A percentile compares a stretch with the other conserved stretches of the same genome.
Evolutionary conservation across 2,113 vertebrate genomes (phyloP).

Genomic region (Henicopernis longicauda): DNA sequence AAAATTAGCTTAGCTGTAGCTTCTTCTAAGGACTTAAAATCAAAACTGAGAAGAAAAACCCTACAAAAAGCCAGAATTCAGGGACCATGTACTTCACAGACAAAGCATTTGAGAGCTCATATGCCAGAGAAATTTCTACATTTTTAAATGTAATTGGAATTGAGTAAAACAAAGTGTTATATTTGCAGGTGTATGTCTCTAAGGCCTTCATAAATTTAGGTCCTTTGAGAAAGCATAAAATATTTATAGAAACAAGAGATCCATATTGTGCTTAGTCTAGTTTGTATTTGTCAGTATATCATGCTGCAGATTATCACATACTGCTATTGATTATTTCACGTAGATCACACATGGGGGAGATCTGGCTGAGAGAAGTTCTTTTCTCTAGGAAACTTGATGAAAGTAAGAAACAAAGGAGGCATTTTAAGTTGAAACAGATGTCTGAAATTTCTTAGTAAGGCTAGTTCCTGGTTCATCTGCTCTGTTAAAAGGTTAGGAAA

Average conservation of each 20-base stretch:
- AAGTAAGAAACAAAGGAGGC: neutral
- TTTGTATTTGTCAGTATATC: neutral
- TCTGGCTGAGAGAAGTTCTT: neutral
- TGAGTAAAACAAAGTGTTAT: neutral
- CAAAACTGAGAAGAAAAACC: neutral
- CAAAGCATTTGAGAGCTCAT: neutral
- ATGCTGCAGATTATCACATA: neutral
- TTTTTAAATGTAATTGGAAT: neutral
- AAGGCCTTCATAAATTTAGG: neutral
- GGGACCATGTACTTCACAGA: neutral
- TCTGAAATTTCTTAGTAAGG: neutral
- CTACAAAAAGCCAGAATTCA: neutral
- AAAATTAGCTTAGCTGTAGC: neutral
- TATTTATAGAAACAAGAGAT: neutral
- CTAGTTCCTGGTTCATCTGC: neutral
- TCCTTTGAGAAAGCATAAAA: neutral
- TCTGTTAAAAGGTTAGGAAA: neutral
- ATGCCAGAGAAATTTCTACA: neutral
- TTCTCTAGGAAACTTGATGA: neutral
- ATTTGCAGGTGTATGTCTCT: neutral
- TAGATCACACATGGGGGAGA: neutral
- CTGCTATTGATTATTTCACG: neutral
- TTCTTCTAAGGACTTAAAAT: neutral
- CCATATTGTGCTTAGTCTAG: neutral
- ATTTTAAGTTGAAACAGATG: constrained; percentile 45